These are phyloP conservation scores for Lypha dubia DNA, from an alignment of 2,888 invertebrate genomes.

Conservation along the genomic window DNA sequence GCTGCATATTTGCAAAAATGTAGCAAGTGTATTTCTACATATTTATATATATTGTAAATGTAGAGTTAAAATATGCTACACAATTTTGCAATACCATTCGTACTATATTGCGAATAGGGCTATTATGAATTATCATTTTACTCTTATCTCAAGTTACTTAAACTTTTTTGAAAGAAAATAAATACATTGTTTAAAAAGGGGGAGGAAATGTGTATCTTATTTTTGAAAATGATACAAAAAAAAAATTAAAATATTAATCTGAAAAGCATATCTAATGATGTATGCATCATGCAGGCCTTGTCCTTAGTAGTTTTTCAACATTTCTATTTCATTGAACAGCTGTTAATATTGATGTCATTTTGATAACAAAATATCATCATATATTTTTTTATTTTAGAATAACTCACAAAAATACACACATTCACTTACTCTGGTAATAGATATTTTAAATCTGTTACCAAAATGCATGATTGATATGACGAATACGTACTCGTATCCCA, in stretches of 20 bases:
- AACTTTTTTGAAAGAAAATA: constrained; percentile 42
- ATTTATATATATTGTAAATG: no score
- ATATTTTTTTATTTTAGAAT: background rate
- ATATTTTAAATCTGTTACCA: background rate
- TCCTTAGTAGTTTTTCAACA: background rate
- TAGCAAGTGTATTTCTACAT: no score
- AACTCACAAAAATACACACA: background rate
- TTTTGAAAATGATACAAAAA: background rate
- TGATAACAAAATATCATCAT: constrained; percentile 53
- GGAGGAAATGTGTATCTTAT: background rate
- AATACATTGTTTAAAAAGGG: constrained; percentile 34
- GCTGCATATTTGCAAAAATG: no score
- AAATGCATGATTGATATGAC: background rate
- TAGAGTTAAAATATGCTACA: no score
- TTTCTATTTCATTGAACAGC: constrained; percentile 52
- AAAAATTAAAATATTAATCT: background rate
- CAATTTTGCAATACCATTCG: no score
- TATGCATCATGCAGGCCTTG: background rate
- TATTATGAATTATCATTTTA: constrained; percentile 7
- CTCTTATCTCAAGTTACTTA: constrained; percentile 26
- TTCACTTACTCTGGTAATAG: background rate
- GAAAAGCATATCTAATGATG: background rate
- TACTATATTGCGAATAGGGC: background rate
- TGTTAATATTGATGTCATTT: constrained; percentile 57
- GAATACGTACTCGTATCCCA: no score